A percentile compares a stretch with the other conserved stretches of the same genome.
These are phyloP conservation scores for Nomada hirtipes DNA, from an alignment of 2,888 invertebrate genomes.

Conservation along the genomic window DNA sequence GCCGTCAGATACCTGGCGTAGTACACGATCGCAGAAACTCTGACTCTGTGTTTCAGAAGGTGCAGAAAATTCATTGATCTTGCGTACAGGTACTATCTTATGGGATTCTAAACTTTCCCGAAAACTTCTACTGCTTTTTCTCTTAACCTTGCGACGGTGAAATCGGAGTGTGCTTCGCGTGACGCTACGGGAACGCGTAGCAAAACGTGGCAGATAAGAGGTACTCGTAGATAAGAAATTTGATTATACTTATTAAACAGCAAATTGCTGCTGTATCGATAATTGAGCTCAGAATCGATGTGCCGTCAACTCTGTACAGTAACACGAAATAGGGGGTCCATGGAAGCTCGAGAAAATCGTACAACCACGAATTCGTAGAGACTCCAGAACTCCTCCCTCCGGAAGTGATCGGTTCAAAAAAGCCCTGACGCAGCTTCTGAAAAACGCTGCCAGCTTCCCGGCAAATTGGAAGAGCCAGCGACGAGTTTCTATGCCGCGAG, in stretches of 20 bases:
- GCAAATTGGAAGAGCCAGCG: slow-evolving; percentile 38
- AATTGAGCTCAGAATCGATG: not conserved
- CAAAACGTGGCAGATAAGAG: no score
- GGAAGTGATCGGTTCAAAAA: slow-evolving; percentile 21
- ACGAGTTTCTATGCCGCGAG: slow-evolving; percentile 28
- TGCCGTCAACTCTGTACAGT: not conserved
- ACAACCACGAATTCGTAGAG: not conserved
- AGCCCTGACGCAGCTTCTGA: slow-evolving; percentile 35
- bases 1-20: slow-evolving; percentile 11
- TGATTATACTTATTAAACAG: no score
- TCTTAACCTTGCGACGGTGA: not conserved
- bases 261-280: not conserved
- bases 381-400: not conserved
- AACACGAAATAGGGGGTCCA: not conserved
- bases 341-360: not conserved
- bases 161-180: not conserved
- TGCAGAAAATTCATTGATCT: not conserved
- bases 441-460: slow-evolving; percentile 37
- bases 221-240: not conserved
- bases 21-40: slow-evolving; percentile 12
- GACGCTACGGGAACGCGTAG: no score
- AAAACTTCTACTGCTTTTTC: not conserved
- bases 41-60: slow-evolving; percentile 2
- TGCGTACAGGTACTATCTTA: no score
- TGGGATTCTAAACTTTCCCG: no score